Conservation (phyloP, 2,888 invertebrate genomes). For the Rotaria socialis region DNA sequence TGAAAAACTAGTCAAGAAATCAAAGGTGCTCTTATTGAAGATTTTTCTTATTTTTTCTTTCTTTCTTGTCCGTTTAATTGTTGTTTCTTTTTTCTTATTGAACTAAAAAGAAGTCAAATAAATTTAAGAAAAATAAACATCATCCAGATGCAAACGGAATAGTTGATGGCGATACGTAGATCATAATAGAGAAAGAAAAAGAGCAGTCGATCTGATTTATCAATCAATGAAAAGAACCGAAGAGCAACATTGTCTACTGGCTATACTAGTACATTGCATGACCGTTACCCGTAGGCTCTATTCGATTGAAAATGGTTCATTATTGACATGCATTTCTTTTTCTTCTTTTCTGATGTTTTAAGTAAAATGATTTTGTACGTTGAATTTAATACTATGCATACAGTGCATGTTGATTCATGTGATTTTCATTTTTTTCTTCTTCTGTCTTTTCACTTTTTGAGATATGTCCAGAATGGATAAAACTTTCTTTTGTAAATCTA, state of each 20-base stretch:
- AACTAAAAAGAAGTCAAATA: not conserved
- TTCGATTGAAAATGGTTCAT: slow-evolving; percentile 4
- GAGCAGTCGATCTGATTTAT: not conserved
- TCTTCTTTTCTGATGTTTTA: not conserved
- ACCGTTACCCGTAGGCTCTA: not conserved
- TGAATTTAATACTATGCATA: not conserved
- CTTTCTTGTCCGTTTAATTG: not conserved
- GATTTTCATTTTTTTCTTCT: not conserved
- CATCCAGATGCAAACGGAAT: not conserved
- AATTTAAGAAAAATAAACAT: slow-evolving; percentile 2
- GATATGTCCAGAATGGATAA: not conserved
- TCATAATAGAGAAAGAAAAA: not conserved
- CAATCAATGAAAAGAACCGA: not conserved
- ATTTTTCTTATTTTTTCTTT: not conserved
- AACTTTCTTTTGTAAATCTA: not conserved
- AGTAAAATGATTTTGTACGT: not conserved
- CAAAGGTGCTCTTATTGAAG: not conserved
- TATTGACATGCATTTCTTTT: slow-evolving; percentile 18
- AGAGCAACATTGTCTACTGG: not conserved
- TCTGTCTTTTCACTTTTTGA: not conserved
- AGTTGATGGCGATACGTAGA: not conserved
- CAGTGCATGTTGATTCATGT: not conserved
- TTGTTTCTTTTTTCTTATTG: not conserved
- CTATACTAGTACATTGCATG: not conserved
- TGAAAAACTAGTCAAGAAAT: not conserved